Conservation (phyloP, 2,888 invertebrate genomes). For the Chaetoderma sp. region DNA sequence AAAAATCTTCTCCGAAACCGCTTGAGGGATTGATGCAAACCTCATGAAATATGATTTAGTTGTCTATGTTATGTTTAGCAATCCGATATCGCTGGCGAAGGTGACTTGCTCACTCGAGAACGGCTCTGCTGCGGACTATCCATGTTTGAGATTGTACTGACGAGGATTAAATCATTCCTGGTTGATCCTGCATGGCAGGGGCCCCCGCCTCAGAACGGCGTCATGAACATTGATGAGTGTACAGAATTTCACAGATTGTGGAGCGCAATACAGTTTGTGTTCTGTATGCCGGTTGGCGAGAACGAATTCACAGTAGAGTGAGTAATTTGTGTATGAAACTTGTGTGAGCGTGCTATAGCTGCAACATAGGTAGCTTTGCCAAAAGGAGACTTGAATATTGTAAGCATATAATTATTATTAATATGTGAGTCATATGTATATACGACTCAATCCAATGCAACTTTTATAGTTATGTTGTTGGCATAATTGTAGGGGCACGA, state of each 20-base stretch:
- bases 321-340: slow-evolving; percentile 68
- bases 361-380: too few species aligned
- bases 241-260: slow-evolving; percentile 94
- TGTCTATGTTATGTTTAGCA: slow-evolving; percentile 76
- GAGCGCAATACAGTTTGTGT: slow-evolving; percentile 98
- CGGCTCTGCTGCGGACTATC: slow-evolving; percentile 97
- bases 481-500: too few species aligned
- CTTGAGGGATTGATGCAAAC: too few species aligned
- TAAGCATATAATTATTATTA: too few species aligned
- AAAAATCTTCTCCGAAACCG: too few species aligned
- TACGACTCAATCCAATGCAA: too few species aligned
- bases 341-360: too few species aligned
- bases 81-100: slow-evolving; percentile 93
- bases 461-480: too few species aligned
- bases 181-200: slow-evolving; percentile 82
- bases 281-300: slow-evolving; percentile 95
- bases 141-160: slow-evolving; percentile 94
- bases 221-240: slow-evolving; percentile 96
- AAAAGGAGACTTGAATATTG: too few species aligned
- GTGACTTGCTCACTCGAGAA: slow-evolving; percentile 95
- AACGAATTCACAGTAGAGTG: slow-evolving; percentile 97
- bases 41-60: too few species aligned
- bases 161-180: slow-evolving; percentile 86
- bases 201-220: slow-evolving; percentile 85
- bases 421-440: too few species aligned